These are phyloP conservation scores for Nemopilema nomurai DNA, from an alignment of 30 jellyfish, hydroid and myxozoan species.

Conservation along the genomic window DNA sequence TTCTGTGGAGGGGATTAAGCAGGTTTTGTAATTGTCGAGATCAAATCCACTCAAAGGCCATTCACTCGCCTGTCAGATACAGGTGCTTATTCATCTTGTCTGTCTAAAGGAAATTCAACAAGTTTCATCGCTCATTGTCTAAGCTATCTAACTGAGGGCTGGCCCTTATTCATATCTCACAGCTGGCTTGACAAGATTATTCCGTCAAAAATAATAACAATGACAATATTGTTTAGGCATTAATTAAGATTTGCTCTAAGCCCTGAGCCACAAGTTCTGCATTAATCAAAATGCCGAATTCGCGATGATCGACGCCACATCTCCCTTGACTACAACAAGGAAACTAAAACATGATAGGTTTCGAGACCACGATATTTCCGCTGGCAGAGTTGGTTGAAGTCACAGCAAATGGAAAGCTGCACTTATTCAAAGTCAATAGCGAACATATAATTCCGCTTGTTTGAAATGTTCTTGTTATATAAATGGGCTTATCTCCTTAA, in stretches of 20 bases:
- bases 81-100: conserved; percentile 50
- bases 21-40: conserved; percentile 36
- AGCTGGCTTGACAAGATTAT: conserved; percentile 44
- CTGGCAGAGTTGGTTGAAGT: too few relatives aligned
- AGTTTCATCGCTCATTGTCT: conserved; percentile 10
- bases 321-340: neutral
- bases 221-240: conserved; percentile 28
- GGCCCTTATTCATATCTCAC: conserved; percentile 31
- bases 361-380: neutral
- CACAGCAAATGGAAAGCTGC: too few relatives aligned
- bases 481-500: too few relatives aligned
- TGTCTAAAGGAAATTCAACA: conserved; percentile 38
- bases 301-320: neutral
- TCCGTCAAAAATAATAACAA: conserved; percentile 26
- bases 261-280: neutral
- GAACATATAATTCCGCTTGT: too few relatives aligned
- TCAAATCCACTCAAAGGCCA: conserved; percentile 42
- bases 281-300: neutral
- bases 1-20: conserved; percentile 51
- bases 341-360: neutral
- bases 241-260: conserved; percentile 15
- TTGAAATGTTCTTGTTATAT: too few relatives aligned
- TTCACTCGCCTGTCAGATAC: conserved; percentile 22
- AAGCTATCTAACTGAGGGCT: conserved; percentile 49
- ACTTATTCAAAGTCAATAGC: too few relatives aligned